Evolutionary conservation across 2,888 invertebrate genomes (phyloP).

Genomic region (Incurvaria masculella): DNA sequence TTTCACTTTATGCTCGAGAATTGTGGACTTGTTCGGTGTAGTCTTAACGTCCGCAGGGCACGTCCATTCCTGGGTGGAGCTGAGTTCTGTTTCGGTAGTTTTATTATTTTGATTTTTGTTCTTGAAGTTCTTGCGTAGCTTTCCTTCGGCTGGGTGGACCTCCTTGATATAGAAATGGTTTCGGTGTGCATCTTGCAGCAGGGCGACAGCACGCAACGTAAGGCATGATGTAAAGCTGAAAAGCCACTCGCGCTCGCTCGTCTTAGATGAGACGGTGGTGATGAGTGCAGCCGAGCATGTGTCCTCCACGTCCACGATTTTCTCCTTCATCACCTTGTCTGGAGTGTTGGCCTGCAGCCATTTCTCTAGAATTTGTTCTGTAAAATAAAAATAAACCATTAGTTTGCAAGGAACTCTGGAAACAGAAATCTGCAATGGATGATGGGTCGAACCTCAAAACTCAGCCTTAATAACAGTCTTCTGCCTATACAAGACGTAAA

Average conservation of each 20-base stretch:
- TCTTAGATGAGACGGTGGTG: conserved; percentile 60
- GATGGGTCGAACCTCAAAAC: too few species aligned
- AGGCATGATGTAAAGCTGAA: conserved; percentile 53
- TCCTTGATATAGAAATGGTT: conserved; percentile 63
- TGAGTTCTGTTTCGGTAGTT: conserved; percentile 30
- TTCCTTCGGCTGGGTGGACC: conserved; percentile 27
- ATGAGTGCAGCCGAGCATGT: conserved; percentile 57
- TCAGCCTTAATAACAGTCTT: too few species aligned
- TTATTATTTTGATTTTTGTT: conserved; percentile 11
- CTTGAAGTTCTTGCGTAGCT: conserved; percentile 15
- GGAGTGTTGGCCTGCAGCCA: conserved; percentile 61
- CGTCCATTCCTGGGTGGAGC: conserved; percentile 56
- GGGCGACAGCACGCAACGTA: conserved; percentile 58
- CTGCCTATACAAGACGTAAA: too few species aligned
- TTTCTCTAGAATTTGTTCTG: conserved; percentile 64
- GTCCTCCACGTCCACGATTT: conserved; percentile 57
- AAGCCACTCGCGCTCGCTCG: conserved; percentile 58
- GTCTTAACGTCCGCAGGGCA: conserved; percentile 17
- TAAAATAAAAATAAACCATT: conserved; percentile 6
- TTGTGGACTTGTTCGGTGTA: conserved; percentile 18
- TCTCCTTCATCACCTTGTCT: conserved; percentile 60
- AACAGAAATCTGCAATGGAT: too few species aligned
- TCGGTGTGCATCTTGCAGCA: conserved; percentile 67
- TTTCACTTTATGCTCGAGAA: conserved; percentile 41
- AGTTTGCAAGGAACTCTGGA: background rate